Evolutionary conservation across 2,113 vertebrate species (phyloP).

Genomic region (Amblyopsis rosae): DNA sequence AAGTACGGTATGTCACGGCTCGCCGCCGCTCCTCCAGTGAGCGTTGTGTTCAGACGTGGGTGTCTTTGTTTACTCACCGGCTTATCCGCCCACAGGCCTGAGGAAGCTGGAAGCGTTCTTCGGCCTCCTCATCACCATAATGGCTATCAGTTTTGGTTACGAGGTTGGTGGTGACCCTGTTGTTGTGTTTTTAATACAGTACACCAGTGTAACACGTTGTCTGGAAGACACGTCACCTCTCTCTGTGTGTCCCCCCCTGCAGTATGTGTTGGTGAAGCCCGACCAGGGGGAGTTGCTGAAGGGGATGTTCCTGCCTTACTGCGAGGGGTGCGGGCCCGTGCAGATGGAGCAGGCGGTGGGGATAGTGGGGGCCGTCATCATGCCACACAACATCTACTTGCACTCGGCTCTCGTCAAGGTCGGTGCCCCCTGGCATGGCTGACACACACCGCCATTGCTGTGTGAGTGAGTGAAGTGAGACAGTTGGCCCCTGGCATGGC

Average conservation of each 20-base stretch:
- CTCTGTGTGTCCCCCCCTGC: conserved; percentile 1
- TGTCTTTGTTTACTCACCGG: conserved; percentile 2
- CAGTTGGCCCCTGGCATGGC: no score
- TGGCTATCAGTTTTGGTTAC: conserved; percentile 94
- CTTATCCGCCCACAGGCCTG: conserved; percentile 74
- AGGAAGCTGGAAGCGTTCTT: conserved; percentile 95
- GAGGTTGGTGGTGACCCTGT: conserved; percentile 77
- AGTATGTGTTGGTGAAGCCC: conserved; percentile 88
- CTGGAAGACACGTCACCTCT: no score
- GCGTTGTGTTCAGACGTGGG: no score
- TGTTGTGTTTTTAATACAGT: not conserved
- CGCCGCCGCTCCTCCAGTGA: not conserved
- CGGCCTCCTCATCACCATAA: conserved; percentile 91
- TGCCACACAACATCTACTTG: conserved; percentile 98
- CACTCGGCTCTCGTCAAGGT: conserved; percentile 97
- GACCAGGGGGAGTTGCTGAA: conserved; percentile 83
- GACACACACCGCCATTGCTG: no score
- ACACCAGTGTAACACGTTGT: not conserved
- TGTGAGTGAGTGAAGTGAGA: no score
- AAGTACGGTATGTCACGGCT: conserved; percentile 85
- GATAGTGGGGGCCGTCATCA: conserved; percentile 94
- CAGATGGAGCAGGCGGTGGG: conserved; percentile 94
- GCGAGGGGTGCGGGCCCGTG: conserved; percentile 75
- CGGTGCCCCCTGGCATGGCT: conserved; percentile 1
- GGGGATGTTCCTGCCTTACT: conserved; percentile 91